Evolutionary conservation across 1,140 invertebrate genomes (phyloP).

Genomic region (Amyelois transitella): DNA sequence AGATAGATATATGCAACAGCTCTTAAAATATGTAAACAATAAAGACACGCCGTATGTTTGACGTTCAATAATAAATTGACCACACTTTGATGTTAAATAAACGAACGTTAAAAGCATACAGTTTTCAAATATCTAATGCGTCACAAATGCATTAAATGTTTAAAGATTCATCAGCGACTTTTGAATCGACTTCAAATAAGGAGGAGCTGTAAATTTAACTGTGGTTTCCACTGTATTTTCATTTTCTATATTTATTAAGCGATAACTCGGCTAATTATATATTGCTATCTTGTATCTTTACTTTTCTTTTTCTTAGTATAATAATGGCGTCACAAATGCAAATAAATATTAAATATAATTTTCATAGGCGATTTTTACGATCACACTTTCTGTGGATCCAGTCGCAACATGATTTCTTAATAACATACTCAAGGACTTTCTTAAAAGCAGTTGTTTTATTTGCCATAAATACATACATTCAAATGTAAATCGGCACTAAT

Average conservation of each 20-base stretch:
- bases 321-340: neutral
- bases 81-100: neutral
- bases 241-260: too few species aligned
- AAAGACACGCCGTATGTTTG: too few species aligned
- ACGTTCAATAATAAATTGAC: neutral
- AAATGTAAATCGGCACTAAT: slow-evolving; percentile 32
- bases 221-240: too few species aligned
- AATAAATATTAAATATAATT: neutral
- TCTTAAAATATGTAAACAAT: too few species aligned
- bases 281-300: too few species aligned
- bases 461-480: slow-evolving; percentile 40
- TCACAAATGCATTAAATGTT: neutral
- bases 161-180: too few species aligned
- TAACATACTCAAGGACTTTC: slow-evolving; percentile 28
- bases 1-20: too few species aligned
- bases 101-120: neutral
- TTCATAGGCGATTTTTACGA: slow-evolving; percentile 5
- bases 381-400: slow-evolving; percentile 12
- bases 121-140: neutral
- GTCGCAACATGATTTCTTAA: slow-evolving; percentile 21
- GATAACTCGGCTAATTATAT: too few species aligned
- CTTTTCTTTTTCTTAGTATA: neutral
- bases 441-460: slow-evolving; percentile 40
- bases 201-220: too few species aligned
- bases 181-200: too few species aligned